Percentiles rank a stretch among this genome's conserved stretches.
These are phyloP conservation scores for Chionodraco myersi DNA, from an alignment of 2,113 vertebrate genomes.

Conservation along the genomic window DNA sequence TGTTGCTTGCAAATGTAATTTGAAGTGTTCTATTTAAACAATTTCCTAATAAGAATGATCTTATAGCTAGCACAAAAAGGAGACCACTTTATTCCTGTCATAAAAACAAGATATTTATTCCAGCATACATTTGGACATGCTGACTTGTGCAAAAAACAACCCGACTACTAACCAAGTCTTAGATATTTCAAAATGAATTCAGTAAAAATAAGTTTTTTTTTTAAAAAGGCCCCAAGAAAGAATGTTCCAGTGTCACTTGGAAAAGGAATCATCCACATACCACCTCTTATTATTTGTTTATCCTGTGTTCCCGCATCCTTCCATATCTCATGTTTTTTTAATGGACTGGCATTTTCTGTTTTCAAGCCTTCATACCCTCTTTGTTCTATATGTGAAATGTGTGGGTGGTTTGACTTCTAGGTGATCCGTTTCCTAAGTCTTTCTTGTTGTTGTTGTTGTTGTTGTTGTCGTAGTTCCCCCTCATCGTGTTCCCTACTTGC, in stretches of 20 bases:
- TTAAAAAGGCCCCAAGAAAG: slow-evolving; percentile 3
- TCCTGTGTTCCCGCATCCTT: background rate
- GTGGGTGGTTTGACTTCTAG: slow-evolving; percentile 6
- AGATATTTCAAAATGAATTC: slow-evolving; percentile 9
- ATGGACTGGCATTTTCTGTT: background rate
- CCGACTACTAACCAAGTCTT: background rate
- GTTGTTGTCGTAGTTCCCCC: background rate
- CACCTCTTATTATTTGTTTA: background rate
- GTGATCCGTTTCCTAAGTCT: slow-evolving; percentile 5
- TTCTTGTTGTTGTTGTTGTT: background rate
- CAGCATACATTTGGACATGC: background rate
- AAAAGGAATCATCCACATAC: background rate
- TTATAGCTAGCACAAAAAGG: too few species aligned
- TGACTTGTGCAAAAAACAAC: background rate
- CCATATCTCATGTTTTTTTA: background rate
- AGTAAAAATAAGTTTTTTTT: slow-evolving; percentile 6
- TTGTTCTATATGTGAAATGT: background rate
- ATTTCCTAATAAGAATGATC: too few species aligned
- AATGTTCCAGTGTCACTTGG: background rate
- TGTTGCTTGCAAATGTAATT: too few species aligned
- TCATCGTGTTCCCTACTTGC: slow-evolving; percentile 5
- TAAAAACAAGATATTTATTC: background rate
- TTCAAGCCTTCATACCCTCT: background rate
- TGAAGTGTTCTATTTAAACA: too few species aligned
- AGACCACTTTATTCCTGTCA: background rate